A percentile compares a stretch with the other conserved stretches of the same genome.
phyloP scores from a whole-genome alignment of 1,140 invertebrate species.

The Brachionus paranguensis region DNA sequence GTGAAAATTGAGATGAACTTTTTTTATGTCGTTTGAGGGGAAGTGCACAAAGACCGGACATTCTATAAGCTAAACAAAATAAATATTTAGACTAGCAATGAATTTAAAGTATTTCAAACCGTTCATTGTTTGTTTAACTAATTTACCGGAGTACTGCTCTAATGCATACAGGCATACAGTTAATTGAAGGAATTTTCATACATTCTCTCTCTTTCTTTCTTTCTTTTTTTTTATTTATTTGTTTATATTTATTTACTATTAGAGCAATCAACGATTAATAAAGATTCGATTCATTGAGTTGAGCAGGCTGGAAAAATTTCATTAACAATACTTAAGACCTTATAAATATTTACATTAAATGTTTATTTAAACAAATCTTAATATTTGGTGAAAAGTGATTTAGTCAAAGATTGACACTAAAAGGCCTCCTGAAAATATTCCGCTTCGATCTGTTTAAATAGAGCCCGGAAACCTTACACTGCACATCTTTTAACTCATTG shows the following conservation, averaged over 20 bases:
- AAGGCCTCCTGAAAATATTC: neutral
- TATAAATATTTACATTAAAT: slow-evolving; percentile 34
- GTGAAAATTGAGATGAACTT: slow-evolving; percentile 17
- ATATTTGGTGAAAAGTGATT: slow-evolving; percentile 14
- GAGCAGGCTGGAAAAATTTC: neutral
- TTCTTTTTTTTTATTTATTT: neutral
- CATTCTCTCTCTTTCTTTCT: neutral
- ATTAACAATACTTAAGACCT: neutral
- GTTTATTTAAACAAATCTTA: slow-evolving; percentile 17
- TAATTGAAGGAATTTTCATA: neutral
- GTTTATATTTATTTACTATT: neutral
- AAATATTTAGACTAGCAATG: slow-evolving; percentile 1
- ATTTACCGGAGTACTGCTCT: slow-evolving; percentile 24
- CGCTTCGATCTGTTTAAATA: neutral
- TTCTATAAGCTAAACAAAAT: neutral
- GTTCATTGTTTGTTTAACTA: slow-evolving; percentile 36
- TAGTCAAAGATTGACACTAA: neutral
- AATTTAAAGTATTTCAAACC: slow-evolving; percentile 31
- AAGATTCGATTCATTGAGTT: slow-evolving; percentile 31
- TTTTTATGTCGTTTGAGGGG: slow-evolving; percentile 11
- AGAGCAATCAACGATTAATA: slow-evolving; percentile 12
- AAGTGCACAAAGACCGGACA: neutral
- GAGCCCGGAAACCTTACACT: neutral
- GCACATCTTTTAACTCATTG: neutral
- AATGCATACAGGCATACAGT: neutral